These are phyloP conservation scores for Steinernema hermaphroditum DNA, from an alignment of 2,888 invertebrate species.

Conservation along the genomic window DNA sequence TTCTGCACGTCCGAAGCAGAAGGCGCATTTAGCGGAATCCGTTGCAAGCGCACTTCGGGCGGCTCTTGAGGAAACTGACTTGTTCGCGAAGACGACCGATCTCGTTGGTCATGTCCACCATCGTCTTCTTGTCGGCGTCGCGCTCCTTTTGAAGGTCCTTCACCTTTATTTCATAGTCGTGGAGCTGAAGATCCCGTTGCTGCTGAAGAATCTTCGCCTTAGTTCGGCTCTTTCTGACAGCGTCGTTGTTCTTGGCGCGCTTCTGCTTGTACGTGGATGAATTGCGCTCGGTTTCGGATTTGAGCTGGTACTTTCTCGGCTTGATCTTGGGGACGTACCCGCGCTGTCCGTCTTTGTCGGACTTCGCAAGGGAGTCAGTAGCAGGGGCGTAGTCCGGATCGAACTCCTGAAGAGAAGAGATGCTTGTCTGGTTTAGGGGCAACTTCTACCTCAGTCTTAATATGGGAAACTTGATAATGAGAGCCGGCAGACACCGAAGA, in stretches of 20 bases:
- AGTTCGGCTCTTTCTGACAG: conserved; percentile 45
- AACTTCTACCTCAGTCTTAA: background rate
- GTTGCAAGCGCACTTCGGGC: background rate
- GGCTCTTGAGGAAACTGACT: background rate
- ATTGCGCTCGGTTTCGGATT: conserved; percentile 46
- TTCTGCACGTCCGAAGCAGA: background rate
- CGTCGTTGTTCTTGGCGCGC: conserved; percentile 51
- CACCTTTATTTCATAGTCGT: background rate
- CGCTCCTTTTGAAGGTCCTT: background rate
- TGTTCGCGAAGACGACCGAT: background rate
- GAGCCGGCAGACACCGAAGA: background rate
- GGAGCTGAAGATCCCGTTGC: background rate
- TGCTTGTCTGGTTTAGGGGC: background rate
- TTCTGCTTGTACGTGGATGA: conserved; percentile 46
- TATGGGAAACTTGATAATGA: background rate
- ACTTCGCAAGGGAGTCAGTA: no score
- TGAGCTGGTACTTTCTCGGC: conserved; percentile 51
- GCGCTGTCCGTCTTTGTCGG: no score
- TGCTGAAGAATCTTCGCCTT: conserved; percentile 47
- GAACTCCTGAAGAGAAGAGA: background rate
- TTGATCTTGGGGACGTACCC: conserved; percentile 30
- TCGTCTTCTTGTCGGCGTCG: background rate
- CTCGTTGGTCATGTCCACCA: background rate
- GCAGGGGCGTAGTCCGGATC: conserved; percentile 2
- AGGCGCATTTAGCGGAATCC: conserved; percentile 9